A percentile compares a stretch with the other conserved stretches of the same genome.
These are phyloP conservation scores for Spheniscus humboldti DNA, from an alignment of 2,797 vertebrate species.

Conservation along the genomic window DNA sequence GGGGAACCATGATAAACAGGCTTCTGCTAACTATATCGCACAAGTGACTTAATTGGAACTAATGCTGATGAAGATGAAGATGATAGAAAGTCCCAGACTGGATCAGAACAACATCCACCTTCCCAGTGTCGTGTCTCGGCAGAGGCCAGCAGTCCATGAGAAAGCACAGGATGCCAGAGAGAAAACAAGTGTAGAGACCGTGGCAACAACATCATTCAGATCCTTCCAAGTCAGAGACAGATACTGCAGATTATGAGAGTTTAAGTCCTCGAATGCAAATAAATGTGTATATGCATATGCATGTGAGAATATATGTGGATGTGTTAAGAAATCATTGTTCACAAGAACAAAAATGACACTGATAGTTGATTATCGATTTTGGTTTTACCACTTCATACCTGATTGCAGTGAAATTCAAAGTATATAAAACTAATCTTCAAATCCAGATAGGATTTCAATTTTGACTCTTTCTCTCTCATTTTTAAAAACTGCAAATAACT, in stretches of 20 bases:
- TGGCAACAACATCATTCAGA: background rate
- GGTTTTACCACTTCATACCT: background rate
- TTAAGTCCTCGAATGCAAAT: background rate
- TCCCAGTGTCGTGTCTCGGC: accelerated
- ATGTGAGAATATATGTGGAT: background rate
- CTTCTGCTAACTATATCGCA: background rate
- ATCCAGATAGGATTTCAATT: background rate
- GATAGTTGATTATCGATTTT: background rate
- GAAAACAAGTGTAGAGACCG: too few species aligned
- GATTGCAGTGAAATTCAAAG: background rate
- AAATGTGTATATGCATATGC: background rate
- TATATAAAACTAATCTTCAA: background rate
- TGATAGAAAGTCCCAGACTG: background rate
- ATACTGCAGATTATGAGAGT: background rate
- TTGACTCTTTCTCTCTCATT: background rate
- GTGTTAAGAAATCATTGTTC: background rate
- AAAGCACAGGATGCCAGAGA: background rate
- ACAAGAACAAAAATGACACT: background rate
- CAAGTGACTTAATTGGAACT: background rate
- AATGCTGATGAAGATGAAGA: background rate
- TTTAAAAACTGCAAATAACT: background rate
- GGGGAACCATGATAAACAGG: background rate
- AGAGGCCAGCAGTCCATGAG: background rate
- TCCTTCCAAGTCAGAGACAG: background rate
- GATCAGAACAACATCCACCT: background rate